phyloP scores from a whole-genome alignment of 1,140 invertebrate species.

The Vollenhovia emeryi region DNA sequence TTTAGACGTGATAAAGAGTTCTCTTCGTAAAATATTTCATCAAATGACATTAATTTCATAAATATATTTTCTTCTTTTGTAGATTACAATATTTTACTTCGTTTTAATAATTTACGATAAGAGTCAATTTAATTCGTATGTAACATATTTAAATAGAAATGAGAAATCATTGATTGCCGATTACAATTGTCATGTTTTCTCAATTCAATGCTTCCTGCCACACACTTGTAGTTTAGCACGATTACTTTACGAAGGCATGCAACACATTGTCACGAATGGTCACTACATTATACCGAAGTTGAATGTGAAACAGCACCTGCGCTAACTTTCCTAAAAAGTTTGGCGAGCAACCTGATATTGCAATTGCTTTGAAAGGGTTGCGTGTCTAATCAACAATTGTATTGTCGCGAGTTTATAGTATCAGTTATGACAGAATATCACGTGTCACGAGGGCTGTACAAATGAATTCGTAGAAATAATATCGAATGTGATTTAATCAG shows the following conservation, averaged over 20 bases:
- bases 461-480: background rate
- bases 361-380: background rate
- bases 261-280: background rate
- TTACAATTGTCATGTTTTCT: conserved; percentile 2
- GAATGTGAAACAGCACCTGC: background rate
- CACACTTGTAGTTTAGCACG: background rate
- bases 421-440: background rate
- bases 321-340: background rate
- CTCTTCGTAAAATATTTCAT: background rate
- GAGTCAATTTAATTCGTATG: background rate
- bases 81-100: background rate
- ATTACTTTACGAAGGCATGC: background rate
- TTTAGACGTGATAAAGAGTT: background rate
- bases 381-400: background rate
- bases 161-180: conserved; percentile 12
- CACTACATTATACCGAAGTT: background rate
- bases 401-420: background rate
- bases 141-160: background rate
- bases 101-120: background rate
- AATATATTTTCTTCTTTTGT: too few species aligned
- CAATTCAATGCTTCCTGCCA: background rate
- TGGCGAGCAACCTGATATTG: background rate
- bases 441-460: background rate
- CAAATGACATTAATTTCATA: background rate
- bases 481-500: background rate